A percentile compares a stretch with the other conserved stretches of the same genome.
Evolutionary conservation across 2,797 vertebrate species (phyloP).

Genomic region (Leptoclinus maculatus): DNA sequence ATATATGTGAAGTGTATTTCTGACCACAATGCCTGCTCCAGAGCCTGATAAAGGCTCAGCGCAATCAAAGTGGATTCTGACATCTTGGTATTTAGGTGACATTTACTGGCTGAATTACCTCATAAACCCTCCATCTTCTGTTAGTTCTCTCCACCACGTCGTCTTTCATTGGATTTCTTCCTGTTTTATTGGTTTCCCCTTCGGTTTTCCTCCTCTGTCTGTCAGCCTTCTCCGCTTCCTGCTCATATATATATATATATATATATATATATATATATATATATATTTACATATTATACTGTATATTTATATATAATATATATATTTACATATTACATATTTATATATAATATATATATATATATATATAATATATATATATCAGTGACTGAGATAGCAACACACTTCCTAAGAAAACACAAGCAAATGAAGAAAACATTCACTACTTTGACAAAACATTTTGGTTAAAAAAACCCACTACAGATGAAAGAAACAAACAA

Average conservation of each 20-base stretch:
- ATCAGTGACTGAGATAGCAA: neutral
- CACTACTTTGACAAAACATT: conserved; percentile 1
- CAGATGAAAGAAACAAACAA: neutral
- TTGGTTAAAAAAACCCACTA: neutral
- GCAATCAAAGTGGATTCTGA: conserved; percentile 41
- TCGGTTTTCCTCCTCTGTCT: neutral
- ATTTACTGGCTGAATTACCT: conserved; percentile 53
- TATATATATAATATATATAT: too few species aligned
- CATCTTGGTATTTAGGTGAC: conserved; percentile 65
- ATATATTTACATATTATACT: too few species aligned
- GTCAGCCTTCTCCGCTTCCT: neutral
- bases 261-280: too few species aligned
- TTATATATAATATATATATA: too few species aligned
- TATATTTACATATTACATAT: too few species aligned
- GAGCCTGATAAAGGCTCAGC: conserved; percentile 26
- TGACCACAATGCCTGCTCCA: conserved; percentile 2
- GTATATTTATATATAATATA: too few species aligned
- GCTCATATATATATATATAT: neutral
- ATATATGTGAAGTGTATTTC: conserved; percentile 21
- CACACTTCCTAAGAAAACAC: neutral
- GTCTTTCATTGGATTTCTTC: conserved; percentile 22
- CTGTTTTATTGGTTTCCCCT: conserved; percentile 12
- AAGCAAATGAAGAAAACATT: neutral
- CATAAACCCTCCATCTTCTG: conserved; percentile 14
- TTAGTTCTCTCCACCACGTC: conserved; percentile 17